phyloP scores from a whole-genome alignment of 2,113 vertebrate species.

The Serilophus lunatus region DNA sequence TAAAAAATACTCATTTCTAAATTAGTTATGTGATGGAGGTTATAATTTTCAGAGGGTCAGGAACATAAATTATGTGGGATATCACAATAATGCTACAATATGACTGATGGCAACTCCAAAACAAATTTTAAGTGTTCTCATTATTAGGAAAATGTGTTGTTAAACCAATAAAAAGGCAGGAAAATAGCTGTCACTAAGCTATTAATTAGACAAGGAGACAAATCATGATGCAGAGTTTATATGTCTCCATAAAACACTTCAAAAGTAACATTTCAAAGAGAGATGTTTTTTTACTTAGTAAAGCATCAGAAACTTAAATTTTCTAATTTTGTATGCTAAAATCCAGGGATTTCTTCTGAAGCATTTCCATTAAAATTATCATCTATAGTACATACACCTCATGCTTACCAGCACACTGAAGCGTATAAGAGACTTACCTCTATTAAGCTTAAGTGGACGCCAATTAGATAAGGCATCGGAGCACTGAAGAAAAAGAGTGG shows the following conservation, averaged over 20 bases:
- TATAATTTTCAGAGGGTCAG: background rate
- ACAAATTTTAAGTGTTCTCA: background rate
- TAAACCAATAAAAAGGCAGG: background rate
- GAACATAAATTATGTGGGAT: background rate
- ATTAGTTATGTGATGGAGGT: background rate
- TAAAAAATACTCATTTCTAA: background rate
- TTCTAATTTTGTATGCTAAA: background rate
- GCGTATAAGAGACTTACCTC: conserved; percentile 77
- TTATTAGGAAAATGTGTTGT: background rate
- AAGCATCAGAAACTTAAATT: background rate
- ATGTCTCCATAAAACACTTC: background rate
- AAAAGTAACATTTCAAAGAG: background rate
- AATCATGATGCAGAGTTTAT: background rate
- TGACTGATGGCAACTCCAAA: background rate
- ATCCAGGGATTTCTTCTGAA: background rate
- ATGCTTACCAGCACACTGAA: background rate
- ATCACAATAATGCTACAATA: background rate
- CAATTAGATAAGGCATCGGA: conserved; percentile 97
- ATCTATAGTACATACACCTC: background rate
- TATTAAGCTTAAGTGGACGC: conserved; percentile 94
- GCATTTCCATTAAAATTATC: background rate
- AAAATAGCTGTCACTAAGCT: background rate
- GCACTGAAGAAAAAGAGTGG: conserved; percentile 77
- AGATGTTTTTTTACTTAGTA: background rate
- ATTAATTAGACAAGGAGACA: background rate